phyloP scores from a whole-genome alignment of 53 echinoderm and acorn worm genomes.

The Zoroaster sp. region DNA sequence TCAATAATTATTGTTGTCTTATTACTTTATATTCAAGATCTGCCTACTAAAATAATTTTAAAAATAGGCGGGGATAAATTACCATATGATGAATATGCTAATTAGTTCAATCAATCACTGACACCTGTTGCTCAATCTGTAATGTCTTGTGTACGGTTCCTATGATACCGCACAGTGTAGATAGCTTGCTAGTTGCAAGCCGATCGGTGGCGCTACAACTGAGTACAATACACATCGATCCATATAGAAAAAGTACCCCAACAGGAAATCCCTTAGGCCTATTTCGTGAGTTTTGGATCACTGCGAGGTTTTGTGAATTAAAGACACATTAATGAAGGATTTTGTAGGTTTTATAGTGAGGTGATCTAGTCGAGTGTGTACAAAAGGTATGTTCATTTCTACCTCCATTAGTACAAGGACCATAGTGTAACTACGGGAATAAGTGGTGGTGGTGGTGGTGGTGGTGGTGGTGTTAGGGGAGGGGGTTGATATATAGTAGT shows the following conservation, averaged over 20 bases:
- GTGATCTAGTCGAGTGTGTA: too few species aligned
- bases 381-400: too few species aligned
- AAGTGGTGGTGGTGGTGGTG: too few species aligned
- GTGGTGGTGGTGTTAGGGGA: too few species aligned
- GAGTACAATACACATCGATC: not conserved
- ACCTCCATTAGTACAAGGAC: too few species aligned
- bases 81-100: constrained; percentile 49
- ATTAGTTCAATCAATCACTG: constrained; percentile 16
- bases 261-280: not conserved
- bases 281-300: not conserved
- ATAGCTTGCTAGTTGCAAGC: too few species aligned
- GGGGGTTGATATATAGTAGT: too few species aligned
- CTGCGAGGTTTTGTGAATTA: not conserved
- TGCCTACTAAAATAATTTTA: too few species aligned
- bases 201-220: not conserved
- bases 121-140: constrained; percentile 23
- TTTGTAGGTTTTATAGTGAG: too few species aligned
- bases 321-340: not conserved
- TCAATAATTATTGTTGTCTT: too few species aligned
- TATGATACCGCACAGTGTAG: constrained; percentile 36
- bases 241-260: not conserved
- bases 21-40: too few species aligned
- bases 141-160: constrained; percentile 42
- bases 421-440: too few species aligned
- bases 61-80: constrained; percentile 20